Conservation (phyloP, 2,888 invertebrate genomes). For the Sympetrum striolatum region DNA sequence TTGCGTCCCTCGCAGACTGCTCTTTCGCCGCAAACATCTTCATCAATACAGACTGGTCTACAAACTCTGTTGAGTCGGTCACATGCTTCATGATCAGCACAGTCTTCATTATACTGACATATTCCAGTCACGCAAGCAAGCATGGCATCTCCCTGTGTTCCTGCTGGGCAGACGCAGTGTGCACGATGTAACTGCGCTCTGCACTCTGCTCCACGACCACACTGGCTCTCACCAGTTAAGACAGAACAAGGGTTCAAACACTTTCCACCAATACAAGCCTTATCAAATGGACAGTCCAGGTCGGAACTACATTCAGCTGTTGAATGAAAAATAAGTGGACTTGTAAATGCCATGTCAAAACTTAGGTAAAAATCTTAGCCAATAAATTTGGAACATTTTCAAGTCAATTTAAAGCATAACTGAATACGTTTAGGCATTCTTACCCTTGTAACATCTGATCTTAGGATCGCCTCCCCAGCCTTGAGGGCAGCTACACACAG, state of each 20-base stretch:
- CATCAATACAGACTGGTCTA: constrained; percentile 79
- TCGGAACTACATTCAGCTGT: constrained; percentile 82
- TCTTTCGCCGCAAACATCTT: constrained; percentile 76
- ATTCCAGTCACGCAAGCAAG: constrained; percentile 82
- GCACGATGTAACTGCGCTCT: constrained; percentile 74
- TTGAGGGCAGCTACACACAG: constrained; percentile 82
- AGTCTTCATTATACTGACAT: constrained; percentile 89
- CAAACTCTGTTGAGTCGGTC: constrained; percentile 84
- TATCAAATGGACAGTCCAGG: constrained; percentile 83
- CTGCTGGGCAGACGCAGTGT: constrained; percentile 82
- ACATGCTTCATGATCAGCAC: constrained; percentile 83
- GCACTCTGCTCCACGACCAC: constrained; percentile 82
- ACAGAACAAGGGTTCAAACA: constrained; percentile 80
- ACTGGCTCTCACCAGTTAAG: constrained; percentile 59
- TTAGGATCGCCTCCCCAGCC: constrained; percentile 90
- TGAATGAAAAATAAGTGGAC: constrained; percentile 53
- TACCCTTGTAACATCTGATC: constrained; percentile 84
- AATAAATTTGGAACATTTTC: background rate
- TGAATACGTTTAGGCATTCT: constrained; percentile 55
- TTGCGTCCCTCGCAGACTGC: constrained; percentile 77
- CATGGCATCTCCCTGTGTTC: constrained; percentile 84
- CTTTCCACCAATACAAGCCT: constrained; percentile 78
- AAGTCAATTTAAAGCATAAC: background rate
- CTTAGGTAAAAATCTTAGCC: background rate
- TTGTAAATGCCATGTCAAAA: background rate